Evolutionary conservation across 2,797 vertebrate species (phyloP), one percentile per base, ranked within the genome.

Genomic region (Betta splendens): DNA sequence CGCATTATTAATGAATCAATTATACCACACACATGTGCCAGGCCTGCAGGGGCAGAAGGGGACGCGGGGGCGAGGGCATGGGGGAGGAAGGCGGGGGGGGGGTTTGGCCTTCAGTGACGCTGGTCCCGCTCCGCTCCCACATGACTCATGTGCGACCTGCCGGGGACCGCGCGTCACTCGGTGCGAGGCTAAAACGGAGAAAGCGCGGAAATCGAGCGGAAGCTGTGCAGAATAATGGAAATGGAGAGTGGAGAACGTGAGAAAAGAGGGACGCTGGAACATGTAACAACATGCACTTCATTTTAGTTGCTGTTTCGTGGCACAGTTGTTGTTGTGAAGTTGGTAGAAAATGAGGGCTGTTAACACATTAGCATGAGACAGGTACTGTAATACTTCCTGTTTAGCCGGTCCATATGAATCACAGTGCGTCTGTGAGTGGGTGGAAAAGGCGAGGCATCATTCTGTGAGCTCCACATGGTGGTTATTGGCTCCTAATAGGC

Each of bases 1-100:
- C 87, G 65, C 79, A 87, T 90, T 89, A 91, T 89, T 90, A 89
- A 91, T 89, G 86, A 92, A 90, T 91, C 84, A 89, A 85, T 90
- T 91, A 88, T 80, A 81, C 83, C 86, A 85, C 84, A 81, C 91
- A 87, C 80, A 79, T 86, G 84, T 85, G 87, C 76, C 80, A 86
- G 76, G 81, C 81, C 85, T 82, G 69, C 55, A 70, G 81, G 75
- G 74, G 46, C 38, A 6, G 28, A 55, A 42, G 64, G 40, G 56
- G 51, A 36, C 38, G 20, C 3, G 44, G 5, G n/a, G 44, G 28
- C 0, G 23, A n/a, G 45, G 45, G 54, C 48, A 33, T 47, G 65
- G 3, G 50, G 48, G 58, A 45, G 44, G 58, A 37, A 38, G 10
- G 16, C 39, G 11, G 53, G 56, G 69, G 40, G 72, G 72, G 35